Base-by-base conservation (phyloP, 30 jellyfish, hydroid and myxozoan genomes). In the Catostylus mosaicus region DNA sequence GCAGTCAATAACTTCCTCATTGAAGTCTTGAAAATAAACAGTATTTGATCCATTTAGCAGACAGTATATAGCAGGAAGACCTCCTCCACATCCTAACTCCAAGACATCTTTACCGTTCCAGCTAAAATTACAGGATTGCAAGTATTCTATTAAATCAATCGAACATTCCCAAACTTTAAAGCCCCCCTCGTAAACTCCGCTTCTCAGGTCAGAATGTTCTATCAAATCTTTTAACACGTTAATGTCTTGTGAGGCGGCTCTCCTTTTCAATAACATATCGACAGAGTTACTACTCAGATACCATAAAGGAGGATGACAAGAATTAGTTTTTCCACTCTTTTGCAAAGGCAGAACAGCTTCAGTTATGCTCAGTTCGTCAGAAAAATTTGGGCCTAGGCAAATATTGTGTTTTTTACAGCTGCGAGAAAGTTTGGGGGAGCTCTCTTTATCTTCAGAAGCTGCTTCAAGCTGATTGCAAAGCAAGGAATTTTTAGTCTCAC, bases 131-230 rank as follows among this genome's bases (percentile, higher is more conserved):
- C 31, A 47, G 14, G 62, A 83, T 33, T 48, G 43, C 50, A 95
- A 36, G 59, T 68, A 80, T 36, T 78, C 77, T 23, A 85, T 64
- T 47, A 95, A 75, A 85, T 95, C 99, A 59, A 77, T 66, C 0
- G 99, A 77, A 64, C 99, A 88, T 61, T 95, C 99, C 99, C 99
- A 95, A 1, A 95, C 89, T 70, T 89, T 95, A 48, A 95, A 78
- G 9, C 99, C 99, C 29, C 99, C 99, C 81, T 95, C 99, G 67
- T 95, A 95, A 9, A 82, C 91, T 12, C 99, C 99, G 35, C 88
- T 69, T 23, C 73, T 67, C 46, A 95, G 63, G 61, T 95, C 99
- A 1, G 99, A 95, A 12, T 82, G 48, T 22, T 59, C 68, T 14
- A 86, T 30, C 48, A 82, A 65, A 18, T 69, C 92, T 8, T 24